These are phyloP conservation scores for Cheilosia grossa DNA, from an alignment of 2,888 invertebrate species.

Conservation along the genomic window DNA sequence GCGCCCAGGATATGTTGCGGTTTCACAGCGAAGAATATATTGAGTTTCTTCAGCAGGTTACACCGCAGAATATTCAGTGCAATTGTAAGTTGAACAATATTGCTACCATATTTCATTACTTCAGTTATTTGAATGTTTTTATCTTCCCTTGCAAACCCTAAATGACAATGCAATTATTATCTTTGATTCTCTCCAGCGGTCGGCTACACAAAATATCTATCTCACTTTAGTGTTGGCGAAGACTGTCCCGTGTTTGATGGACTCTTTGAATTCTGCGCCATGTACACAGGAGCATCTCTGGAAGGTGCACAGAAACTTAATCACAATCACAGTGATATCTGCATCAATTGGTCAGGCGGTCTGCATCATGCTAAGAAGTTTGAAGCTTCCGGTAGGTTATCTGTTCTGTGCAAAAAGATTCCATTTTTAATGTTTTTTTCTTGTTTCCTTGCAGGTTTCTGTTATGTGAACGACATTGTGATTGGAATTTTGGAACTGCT, in stretches of 20 bases:
- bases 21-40: slow-evolving; percentile 99
- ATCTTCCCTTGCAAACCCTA: no score
- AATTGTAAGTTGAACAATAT: slow-evolving; percentile 79
- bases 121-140: no score
- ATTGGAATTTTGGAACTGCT: slow-evolving; percentile 97
- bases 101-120: no score
- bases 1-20: slow-evolving; percentile 97
- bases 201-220: slow-evolving; percentile 94
- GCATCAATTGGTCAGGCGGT: slow-evolving; percentile 99
- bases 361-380: slow-evolving; percentile 99
- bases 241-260: slow-evolving; percentile 98
- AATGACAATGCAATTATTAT: not conserved
- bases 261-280: slow-evolving; percentile 98
- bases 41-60: slow-evolving; percentile 97
- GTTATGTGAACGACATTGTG: slow-evolving; percentile 99
- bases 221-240: slow-evolving; percentile 98
- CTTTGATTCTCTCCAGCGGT: slow-evolving; percentile 78
- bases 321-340: slow-evolving; percentile 97
- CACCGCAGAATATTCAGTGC: slow-evolving; percentile 95
- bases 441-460: slow-evolving; percentile 88
- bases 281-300: slow-evolving; percentile 99
- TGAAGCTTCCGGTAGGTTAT: slow-evolving; percentile 91
- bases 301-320: slow-evolving; percentile 98
- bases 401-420: no score
- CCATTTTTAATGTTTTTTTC: not conserved